Evolutionary conservation across 92 coral and sea anemone species (phyloP), one percentile per base, ranked within the genome.

Genomic region (Porites divaricata): DNA sequence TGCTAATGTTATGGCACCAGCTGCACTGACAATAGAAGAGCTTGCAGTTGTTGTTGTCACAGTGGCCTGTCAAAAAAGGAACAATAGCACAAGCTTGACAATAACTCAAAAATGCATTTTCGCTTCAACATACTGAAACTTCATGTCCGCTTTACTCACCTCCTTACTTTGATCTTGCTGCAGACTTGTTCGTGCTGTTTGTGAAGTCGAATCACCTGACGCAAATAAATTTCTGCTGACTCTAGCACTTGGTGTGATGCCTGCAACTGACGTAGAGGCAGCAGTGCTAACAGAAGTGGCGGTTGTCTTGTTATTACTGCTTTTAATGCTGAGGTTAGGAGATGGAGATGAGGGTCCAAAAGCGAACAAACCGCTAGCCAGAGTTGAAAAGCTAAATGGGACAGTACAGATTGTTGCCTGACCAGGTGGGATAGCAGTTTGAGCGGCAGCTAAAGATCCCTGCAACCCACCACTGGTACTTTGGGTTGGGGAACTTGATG

Each of bases 191-290:
- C 72, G 41, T 48, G 50, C 45, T 22, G 63, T 9, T 25, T 19
- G 63, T 15, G 25, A 45, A 48, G 51, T 62, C 64, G 17, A 23
- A 50, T 22, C 70, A 22, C 63, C 70, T 14, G 52, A 65, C 49
- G 70, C 86, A 72, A 82, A 82, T 63, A 72, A 50, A 82, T 61
- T 82, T 41, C 86, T 82, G 56, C 72, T 82, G 51, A 82, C 79
- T 25, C 79, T 72, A 7, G 69, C 11, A 63, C 86, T 82, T 21
- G 86, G 86, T 72, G 86, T 62, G 52, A 71, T 72, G 25, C 78
- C 66, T 48, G 12, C 70, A 41, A 69, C 24, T 54, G 78, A n/a
- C 58, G 52, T 15, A 16, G 79, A 26, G 45, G 45, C 45, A 35
- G 45, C 45, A 35, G 45, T 35, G 45, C 45, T 35, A 6, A 35